Base-by-base conservation (phyloP, 2,797 vertebrate genomes). In the Oreochromis mossambicus region DNA sequence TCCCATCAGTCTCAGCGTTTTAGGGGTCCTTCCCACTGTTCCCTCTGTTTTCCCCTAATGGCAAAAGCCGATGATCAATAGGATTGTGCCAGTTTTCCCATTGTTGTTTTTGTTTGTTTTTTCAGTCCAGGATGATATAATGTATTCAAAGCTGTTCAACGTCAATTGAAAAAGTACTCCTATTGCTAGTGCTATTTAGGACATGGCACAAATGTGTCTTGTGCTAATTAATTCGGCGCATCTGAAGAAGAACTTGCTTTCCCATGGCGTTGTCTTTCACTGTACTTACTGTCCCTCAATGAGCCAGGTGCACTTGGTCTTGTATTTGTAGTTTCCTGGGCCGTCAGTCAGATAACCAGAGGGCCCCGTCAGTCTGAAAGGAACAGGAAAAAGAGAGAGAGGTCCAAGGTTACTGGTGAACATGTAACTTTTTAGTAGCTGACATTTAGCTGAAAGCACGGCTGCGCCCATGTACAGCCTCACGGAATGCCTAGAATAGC, bases 221-320 rank as follows among this genome's bases (percentile, higher is more conserved):
- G 38, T 17, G 8, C 21, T 26, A 26, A 70, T 29, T 19, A 48
- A 70, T 48, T 48, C 1, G 1, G 14, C 1, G 9, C 24, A 41
- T 73, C 17, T 36, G 24, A 73, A 17, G 41, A 73, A 46, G 24
- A 70, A 70, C 21, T 46, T 70, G 41, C 13, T 48, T 76, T 36
- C 63, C 29, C 21, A 14, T 3, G 13, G 8, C 1, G n/a, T 2
- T 34, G 26, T 13, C 43, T 4, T 46, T 26, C 6, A 2, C 11
- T 52, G 8, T 38, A 96, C 98, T 98, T 92, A 99, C 98, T 97
- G 96, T 95, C 98, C 98, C 91, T 99, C 97, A 66, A 99, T 98
- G 3, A 99, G 98, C 98, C 98, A 99, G 0, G 98, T 99, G 92
- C 98, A 99, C 86, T 99, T 99, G 3, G 98, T 99, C 96, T 99